Evolutionary conservation across 2,113 vertebrate genomes (phyloP), one percentile per base, ranked within the genome.

Genomic region (Pontoporia blainvillei): DNA sequence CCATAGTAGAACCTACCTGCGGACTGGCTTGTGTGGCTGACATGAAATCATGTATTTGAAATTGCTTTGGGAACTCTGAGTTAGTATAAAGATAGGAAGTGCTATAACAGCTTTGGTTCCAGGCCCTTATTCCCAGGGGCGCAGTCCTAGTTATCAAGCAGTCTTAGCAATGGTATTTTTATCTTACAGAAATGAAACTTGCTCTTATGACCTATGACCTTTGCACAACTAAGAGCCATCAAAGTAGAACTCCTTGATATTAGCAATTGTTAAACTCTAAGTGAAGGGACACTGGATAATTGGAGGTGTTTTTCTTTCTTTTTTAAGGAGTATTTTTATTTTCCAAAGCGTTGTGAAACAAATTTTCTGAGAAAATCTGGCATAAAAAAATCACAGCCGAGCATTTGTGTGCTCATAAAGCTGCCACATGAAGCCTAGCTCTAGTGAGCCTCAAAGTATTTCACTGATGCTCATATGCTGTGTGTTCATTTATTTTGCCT

Each of bases 51-150:
- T 41, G 6, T 83, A n/a, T 92, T 95, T 78, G 67, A 81, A 92
- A 81, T 94, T 82, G 39, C 62, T 59, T 5, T 39, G 11, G 86
- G 85, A 90, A 82, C 49, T 78, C 57, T 31, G 69, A 82, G 39
- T 95, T 59, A 90, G 67, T 66, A 21, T 73, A 62, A 92, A 83
- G 66, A 95, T 71, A 34, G 29, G 57, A 91, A 85, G 88, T 87
- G 54, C 27, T 95, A 0, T 91, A 67, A 21, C 25, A 82, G 3
- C 49, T 72, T 87, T 82, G 57, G 27, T 71, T 72, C 25, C 76
- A 49, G 20, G n/a, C 72, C 25, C 23, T 75, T 84, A 52, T 78
- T 82, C 67, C 72, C 72, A 41, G 1, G 69, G 23, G 27, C 20
- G 15, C 31, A 85, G 72, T 75, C 27, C 66, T 86, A 69, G 49